These are phyloP conservation scores for Mareca penelope DNA, from an alignment of 2,797 vertebrate genomes.

Conservation along the genomic window DNA sequence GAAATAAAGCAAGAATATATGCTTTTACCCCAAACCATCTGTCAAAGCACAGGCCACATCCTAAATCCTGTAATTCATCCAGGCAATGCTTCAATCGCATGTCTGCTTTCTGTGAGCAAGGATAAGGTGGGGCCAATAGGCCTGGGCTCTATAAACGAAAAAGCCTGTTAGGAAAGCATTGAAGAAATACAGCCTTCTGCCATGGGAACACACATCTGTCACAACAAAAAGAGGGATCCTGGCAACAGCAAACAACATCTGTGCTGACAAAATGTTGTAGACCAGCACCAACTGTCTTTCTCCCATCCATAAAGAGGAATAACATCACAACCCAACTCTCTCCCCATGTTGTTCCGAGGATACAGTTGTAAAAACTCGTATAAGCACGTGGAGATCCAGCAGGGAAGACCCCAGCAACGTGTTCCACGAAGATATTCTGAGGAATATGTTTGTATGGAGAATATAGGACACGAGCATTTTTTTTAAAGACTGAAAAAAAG, in stretches of 20 bases:
- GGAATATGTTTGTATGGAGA: rapidly evolving
- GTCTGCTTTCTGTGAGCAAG: not conserved
- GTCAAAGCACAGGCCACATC: not conserved
- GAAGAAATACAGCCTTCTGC: not conserved
- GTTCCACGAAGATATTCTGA: not conserved
- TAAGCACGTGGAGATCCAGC: rapidly evolving
- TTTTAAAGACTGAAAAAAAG: not conserved
- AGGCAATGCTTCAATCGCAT: not conserved
- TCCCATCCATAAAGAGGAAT: not conserved
- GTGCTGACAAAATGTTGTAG: not conserved
- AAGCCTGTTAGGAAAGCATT: not conserved
- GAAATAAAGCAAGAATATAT: not conserved
- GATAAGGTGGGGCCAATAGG: not conserved
- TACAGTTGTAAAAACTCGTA: not conserved
- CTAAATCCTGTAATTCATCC: not conserved
- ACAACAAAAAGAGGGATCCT: not conserved
- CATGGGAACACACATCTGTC: rapidly evolving
- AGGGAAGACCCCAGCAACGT: not conserved
- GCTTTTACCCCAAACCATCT: not conserved
- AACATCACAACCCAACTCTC: not conserved
- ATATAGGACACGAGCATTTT: rapidly evolving
- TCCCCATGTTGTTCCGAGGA: not conserved
- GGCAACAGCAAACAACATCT: not conserved
- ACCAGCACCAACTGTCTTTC: not conserved
- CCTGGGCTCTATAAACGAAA: not conserved